A percentile compares a stretch with the other conserved stretches of the same genome.
Evolutionary conservation across 2,888 invertebrate genomes (phyloP).

Genomic region (Gortyna flavago): DNA sequence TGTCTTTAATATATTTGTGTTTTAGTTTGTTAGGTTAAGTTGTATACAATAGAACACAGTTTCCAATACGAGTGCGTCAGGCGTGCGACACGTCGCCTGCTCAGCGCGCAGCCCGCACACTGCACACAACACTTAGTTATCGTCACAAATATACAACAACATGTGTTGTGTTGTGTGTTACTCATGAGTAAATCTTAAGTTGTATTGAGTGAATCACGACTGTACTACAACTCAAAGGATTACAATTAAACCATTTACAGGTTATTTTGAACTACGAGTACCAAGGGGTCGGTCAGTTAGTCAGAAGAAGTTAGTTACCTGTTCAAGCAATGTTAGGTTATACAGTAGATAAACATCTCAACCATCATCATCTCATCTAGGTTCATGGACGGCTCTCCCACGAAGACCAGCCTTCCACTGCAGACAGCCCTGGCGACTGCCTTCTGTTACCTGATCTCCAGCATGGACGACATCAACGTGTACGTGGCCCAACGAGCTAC

Average conservation of each 20-base stretch:
- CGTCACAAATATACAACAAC: background rate
- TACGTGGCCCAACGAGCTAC: slow-evolving; percentile 98
- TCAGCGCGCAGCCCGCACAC: no score
- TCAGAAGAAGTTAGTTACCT: background rate
- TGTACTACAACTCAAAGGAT: background rate
- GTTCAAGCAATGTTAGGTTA: background rate
- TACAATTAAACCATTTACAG: background rate
- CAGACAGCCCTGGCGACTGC: slow-evolving; percentile 98
- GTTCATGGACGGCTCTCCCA: slow-evolving; percentile 97
- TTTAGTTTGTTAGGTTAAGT: no score
- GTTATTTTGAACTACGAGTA: background rate
- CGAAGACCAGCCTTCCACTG: slow-evolving; percentile 94
- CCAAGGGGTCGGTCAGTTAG: background rate
- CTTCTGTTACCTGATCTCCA: slow-evolving; percentile 98
- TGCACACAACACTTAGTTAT: no score
- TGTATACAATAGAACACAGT: no score
- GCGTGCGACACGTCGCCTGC: no score
- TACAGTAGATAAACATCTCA: background rate
- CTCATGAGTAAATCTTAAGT: no score
- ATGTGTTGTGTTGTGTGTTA: no score
- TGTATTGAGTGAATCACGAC: background rate
- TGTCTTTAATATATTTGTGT: background rate
- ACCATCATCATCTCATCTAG: slow-evolving; percentile 80
- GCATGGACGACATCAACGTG: slow-evolving; percentile 98
- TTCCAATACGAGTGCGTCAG: no score